phyloP scores from a whole-genome alignment of 2,797 vertebrate genomes.

The Nasua narica region DNA sequence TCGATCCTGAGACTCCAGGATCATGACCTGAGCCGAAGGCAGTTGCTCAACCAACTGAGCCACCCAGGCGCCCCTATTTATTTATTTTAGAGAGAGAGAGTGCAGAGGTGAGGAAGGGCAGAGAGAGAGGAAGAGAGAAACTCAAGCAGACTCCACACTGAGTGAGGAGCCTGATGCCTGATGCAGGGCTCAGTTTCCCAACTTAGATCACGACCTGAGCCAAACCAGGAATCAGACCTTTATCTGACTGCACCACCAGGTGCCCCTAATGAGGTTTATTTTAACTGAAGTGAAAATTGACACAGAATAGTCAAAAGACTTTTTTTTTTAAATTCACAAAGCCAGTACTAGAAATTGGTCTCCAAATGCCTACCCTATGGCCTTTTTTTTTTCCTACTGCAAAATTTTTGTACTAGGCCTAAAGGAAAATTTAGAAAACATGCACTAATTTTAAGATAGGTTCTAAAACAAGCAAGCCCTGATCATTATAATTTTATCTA shows the following conservation, averaged over 20 bases:
- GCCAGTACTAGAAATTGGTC: neutral
- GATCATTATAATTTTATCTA: neutral
- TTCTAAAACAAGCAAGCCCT: neutral
- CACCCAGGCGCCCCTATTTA: no score
- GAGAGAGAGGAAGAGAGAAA: neutral
- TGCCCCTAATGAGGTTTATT: neutral
- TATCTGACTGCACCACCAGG: neutral
- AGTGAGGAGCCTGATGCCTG: neutral
- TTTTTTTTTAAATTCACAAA: neutral
- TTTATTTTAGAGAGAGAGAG: neutral
- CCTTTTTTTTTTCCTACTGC: neutral
- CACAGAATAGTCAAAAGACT: neutral
- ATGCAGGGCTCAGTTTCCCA: neutral
- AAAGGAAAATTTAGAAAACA: neutral
- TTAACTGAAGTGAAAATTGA: neutral
- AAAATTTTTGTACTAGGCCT: neutral
- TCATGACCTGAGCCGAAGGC: no score
- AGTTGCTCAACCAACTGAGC: no score
- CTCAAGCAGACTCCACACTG: neutral
- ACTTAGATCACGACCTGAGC: neutral
- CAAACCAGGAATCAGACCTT: neutral
- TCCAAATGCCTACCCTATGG: neutral
- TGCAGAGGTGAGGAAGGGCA: neutral
- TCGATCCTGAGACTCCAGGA: no score
- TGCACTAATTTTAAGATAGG: neutral